Evolutionary conservation across 2,888 invertebrate species (phyloP), one percentile per base, ranked within the genome.

Genomic region (Xylophagus ater): DNA sequence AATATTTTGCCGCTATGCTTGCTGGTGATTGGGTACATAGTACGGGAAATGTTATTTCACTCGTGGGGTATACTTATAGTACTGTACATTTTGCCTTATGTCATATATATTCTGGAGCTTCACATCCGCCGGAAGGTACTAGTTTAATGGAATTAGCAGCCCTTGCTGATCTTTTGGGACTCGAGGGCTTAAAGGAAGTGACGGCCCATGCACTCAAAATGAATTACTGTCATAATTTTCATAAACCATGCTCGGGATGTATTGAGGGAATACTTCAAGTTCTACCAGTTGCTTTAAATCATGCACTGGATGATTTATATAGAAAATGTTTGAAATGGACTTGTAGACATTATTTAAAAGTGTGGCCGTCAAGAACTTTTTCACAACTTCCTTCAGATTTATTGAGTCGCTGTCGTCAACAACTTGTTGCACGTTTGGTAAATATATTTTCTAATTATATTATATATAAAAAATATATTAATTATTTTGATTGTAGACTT

Each of bases 141-240:
- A 84, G 82, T 58, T 74, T 92, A 33, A 81, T 86, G 42, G 90
- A 92, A 60, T 62, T 93, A 47, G 83, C 92, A 0, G 84, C 88
- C 0, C 63, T 93, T 38, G 85, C 92, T 0, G 92, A 93, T 62
- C 82, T 92, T 76, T 67, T 93, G 37, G 83, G 88, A 6, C 64
- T 94, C 15, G 90, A 92, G 60, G 92, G 92, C 0, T 70, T 96
- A 4, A 90, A 89, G 57, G 89, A 94, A 66, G 86, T 90, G 3
- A 87, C 92, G 2, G 81, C 83, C 56, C 83, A 87, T 53, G 85
- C 86, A 0, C 68, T 94, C 21, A 86, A 86, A 63, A 77, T 78
- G 14, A 85, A 86, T 61, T 88, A 87, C 61, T 94, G 93, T 58
- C 94, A 96, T 62, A 81, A 88, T 60, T 94, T 96, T 60, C 94